These are phyloP conservation scores for Agriotes lineatus DNA, from an alignment of 2,888 invertebrate genomes.

Conservation along the genomic window DNA sequence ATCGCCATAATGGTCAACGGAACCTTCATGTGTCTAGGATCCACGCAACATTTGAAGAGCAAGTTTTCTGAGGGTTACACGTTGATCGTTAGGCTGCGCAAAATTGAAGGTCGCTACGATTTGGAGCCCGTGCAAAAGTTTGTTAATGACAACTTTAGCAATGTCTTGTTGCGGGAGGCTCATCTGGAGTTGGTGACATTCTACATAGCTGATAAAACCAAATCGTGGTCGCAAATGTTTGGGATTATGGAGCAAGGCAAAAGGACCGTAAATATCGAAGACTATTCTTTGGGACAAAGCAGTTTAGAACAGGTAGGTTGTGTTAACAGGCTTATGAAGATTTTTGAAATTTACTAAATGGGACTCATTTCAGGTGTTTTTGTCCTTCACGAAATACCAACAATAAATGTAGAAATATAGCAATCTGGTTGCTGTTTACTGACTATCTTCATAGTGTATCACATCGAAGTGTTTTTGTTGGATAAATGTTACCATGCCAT, in stretches of 20 bases:
- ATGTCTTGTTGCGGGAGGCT: constrained; percentile 71
- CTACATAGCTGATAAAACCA: constrained; percentile 72
- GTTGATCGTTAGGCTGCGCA: constrained; percentile 64
- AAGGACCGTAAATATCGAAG: constrained; percentile 71
- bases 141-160: constrained; percentile 56
- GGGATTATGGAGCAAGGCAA: constrained; percentile 75
- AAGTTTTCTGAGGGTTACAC: constrained; percentile 77
- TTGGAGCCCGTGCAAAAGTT: constrained; percentile 45
- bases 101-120: constrained; percentile 40
- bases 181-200: constrained; percentile 81
- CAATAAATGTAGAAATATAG: no score
- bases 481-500: no score
- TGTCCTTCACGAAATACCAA: constrained; percentile 76
- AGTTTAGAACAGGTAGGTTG: constrained; percentile 77
- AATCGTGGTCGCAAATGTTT: constrained; percentile 83
- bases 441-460: no score
- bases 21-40: constrained; percentile 82
- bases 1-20: constrained; percentile 91
- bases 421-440: no score
- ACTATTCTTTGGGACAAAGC: constrained; percentile 87
- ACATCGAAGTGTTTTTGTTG: no score
- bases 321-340: background rate
- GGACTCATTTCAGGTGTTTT: constrained; percentile 68
- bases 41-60: constrained; percentile 84
- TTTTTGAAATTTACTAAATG: background rate